These are phyloP conservation scores for Clarias gariepinus DNA, from an alignment of 2,113 vertebrate species.

Conservation along the genomic window DNA sequence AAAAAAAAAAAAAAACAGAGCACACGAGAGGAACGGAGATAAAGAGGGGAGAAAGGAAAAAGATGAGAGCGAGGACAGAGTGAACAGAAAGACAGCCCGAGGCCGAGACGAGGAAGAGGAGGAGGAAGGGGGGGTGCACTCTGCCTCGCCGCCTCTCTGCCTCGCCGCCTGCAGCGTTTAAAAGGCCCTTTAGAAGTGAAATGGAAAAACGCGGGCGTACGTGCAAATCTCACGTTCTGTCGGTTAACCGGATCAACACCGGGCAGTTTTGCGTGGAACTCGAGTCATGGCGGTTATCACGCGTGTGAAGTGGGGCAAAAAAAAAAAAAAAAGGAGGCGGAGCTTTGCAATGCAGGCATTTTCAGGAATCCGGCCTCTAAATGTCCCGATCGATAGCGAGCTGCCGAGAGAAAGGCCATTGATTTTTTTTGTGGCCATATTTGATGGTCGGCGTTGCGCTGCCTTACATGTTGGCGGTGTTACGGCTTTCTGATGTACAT, in stretches of 20 bases:
- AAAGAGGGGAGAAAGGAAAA: background rate
- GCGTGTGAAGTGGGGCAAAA: background rate
- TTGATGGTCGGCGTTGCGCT: background rate
- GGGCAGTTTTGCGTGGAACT: background rate
- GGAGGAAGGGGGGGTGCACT: background rate
- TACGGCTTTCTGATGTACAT: background rate
- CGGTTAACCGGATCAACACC: background rate
- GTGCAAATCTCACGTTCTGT: background rate
- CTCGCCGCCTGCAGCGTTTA: conserved; percentile 1
- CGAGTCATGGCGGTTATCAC: background rate
- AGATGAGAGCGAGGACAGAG: background rate
- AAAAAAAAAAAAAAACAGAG: no score
- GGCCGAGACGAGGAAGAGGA: background rate
- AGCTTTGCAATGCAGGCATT: conserved; percentile 26
- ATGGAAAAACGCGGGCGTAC: conserved; percentile 5
- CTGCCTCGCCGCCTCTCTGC: background rate
- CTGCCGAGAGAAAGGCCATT: conserved; percentile 65
- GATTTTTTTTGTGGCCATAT: conserved; percentile 61
- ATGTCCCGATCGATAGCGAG: conserved; percentile 69
- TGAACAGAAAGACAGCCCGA: background rate
- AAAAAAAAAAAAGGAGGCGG: conserved; percentile 16
- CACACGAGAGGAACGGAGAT: background rate
- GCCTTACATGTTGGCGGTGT: background rate
- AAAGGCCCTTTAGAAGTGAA: conserved; percentile 30
- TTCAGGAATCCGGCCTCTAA: conserved; percentile 70